Evolutionary conservation across 2,113 vertebrate species (phyloP), one percentile per base, ranked within the genome.

Genomic region (Phodopus roborovskii): DNA sequence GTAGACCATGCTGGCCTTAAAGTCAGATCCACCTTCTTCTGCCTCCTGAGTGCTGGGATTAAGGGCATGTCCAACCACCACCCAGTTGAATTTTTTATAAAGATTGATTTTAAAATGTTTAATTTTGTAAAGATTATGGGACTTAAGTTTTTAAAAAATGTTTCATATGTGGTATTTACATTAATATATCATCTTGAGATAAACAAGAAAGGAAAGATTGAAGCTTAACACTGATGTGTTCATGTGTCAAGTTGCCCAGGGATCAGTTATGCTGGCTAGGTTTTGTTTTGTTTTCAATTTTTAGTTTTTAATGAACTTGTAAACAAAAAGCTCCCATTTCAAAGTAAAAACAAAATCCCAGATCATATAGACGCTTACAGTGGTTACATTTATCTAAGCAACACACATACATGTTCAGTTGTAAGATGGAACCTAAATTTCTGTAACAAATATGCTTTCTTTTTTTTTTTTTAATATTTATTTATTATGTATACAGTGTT

Each of bases 341-440:
- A 98, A 98, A 99, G 99, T 98, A 98, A 99, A 98, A 99, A 98
- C 98, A 98, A 98, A 99, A 98, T 98, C 98, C 98, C 98, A 99
- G 98, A 98, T 99, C 98, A 98, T 98, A 98, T 99, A 98, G 98
- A 98, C 99, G 98, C 99, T 99, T 99, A 99, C 99, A 99, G 98
- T 99, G 98, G 99, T 99, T 99, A 99, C 98, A 99, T 99, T 99
- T 98, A 99, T 99, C 98, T 99, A 99, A 99, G 99, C 99, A 99
- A 99, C 99, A 99, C 99, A 99, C 99, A 99, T 99, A 99, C 98
- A 99, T 98, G 98, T 99, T 99, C 98, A 99, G 98, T 99, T 98
- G 98, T 98, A 98, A 98, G 99, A 98, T 99, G 99, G 99, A 99
- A 99, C 99, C 98, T 99, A 99, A 98, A 98, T 98, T 98, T 98